Percentiles rank a stretch among this genome's conserved stretches.
These are phyloP conservation scores for Cerceris rybyensis DNA, from an alignment of 2,888 invertebrate genomes.

Conservation along the genomic window DNA sequence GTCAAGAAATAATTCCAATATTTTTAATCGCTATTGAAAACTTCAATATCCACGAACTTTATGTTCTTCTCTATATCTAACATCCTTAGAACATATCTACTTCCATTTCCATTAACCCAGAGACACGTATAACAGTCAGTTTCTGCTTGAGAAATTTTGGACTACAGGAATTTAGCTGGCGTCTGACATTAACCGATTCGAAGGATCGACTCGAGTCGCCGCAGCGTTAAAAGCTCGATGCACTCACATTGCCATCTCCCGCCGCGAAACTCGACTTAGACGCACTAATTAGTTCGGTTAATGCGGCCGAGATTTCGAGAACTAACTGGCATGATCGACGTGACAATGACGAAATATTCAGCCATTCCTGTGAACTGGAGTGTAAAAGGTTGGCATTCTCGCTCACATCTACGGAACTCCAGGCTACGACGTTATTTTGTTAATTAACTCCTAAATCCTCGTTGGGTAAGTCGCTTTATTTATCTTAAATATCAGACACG, in stretches of 20 bases:
- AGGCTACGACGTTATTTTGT: neutral
- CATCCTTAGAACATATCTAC: neutral
- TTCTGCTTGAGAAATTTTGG: neutral
- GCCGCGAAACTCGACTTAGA: slow-evolving; percentile 43
- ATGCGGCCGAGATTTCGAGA: slow-evolving; percentile 29
- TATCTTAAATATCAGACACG: neutral
- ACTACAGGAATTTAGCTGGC: neutral
- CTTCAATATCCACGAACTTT: too few species aligned
- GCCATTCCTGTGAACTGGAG: slow-evolving; percentile 12
- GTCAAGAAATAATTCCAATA: too few species aligned
- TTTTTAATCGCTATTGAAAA: too few species aligned
- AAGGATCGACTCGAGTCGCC: slow-evolving; percentile 7
- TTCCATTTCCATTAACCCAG: neutral
- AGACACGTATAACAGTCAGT: neutral
- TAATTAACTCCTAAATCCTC: neutral
- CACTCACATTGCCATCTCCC: slow-evolving; percentile 29
- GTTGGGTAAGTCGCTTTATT: too few species aligned
- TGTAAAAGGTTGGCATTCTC: slow-evolving; percentile 17
- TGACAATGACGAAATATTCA: slow-evolving; percentile 24
- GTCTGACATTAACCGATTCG: slow-evolving; percentile 9
- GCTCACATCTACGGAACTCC: neutral
- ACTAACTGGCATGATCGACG: slow-evolving; percentile 18
- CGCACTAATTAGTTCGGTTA: slow-evolving; percentile 45
- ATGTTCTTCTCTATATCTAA: too few species aligned
- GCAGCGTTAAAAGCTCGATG: slow-evolving; percentile 46